These are phyloP conservation scores for Phenacoccus solenopsis DNA, from an alignment of 1,140 invertebrate species.

Conservation along the genomic window DNA sequence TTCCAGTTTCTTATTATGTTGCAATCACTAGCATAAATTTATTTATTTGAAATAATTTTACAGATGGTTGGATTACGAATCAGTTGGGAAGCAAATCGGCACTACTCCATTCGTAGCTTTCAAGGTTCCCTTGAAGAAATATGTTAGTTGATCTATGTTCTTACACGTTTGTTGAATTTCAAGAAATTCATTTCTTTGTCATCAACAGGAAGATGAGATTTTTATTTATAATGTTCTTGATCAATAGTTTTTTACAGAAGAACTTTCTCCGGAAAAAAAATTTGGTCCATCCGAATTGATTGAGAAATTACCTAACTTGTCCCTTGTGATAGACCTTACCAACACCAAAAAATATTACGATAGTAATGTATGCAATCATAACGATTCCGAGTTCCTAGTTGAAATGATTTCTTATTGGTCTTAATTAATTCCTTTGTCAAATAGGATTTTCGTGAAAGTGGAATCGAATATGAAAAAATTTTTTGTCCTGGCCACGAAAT, in stretches of 20 bases:
- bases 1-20: not conserved
- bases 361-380: not conserved
- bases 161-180: not conserved
- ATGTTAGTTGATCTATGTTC: not conserved
- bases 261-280: not conserved
- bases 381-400: not conserved
- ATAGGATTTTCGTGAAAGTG: not conserved
- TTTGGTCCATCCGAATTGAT: not conserved
- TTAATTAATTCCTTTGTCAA: not conserved
- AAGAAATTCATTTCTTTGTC: not conserved
- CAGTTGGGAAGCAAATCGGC: not conserved
- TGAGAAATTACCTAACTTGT: not conserved
- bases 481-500: not conserved
- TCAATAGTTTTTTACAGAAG: not conserved
- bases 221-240: not conserved
- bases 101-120: not conserved
- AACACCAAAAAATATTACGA: not conserved
- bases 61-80: not conserved
- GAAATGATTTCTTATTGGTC: not conserved
- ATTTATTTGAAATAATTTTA: not conserved
- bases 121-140: not conserved
- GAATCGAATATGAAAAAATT: slow-evolving; percentile 3
- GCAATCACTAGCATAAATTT: no score
- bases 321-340: not conserved
- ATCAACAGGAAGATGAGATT: not conserved